Evolutionary conservation across 2,888 invertebrate genomes (phyloP), one percentile per base, ranked within the genome.

Genomic region (Pollenia labialis): DNA sequence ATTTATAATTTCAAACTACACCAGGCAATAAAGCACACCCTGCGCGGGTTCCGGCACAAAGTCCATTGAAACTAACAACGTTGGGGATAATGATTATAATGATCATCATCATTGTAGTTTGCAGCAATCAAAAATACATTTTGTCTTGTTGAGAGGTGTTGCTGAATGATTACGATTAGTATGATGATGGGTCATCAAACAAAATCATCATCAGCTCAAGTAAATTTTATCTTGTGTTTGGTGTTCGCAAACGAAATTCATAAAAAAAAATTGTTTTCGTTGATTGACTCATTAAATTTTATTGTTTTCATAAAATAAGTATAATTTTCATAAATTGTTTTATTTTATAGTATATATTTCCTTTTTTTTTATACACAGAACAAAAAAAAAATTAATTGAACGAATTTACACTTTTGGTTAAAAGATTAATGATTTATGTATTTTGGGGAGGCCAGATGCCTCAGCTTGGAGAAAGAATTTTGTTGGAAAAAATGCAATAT

Each of bases 251-350:
- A 68, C 42, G 72, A 75, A 71, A 64, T 76, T 85, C 58, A 81
- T 66, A 42, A 76, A 75, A 60, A 18, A 74, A 62, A 83, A 84
- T 62, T 77, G 76, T 81, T 84, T 84, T 71, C 48, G 62, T 80
- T 87, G 87, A 87, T 87, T 87, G 87, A 81, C 76, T 81, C 84
- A 87, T 87, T 87, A 87, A 81, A 81, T 87, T 87, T 87, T 87
- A 87, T 87, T 87, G 87, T 87, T 81, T 87, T 77, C 81, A 68
- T 87, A 74, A 87, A 87, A 87, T 87, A 84, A 84, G 84, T 87
- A 87, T 87, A 84, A 87, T 84, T 84, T 87, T 87, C 76, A 81
- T 74, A 87, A 87, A 84, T 87, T 87, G 81, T 77, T 87, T 84
- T 74, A 80, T 87, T 72, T 77, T 77, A 66, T 72, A 56, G 9